Base-by-base conservation (phyloP, 2,888 invertebrate genomes). In the Stenoptilia bipunctidactyla region DNA sequence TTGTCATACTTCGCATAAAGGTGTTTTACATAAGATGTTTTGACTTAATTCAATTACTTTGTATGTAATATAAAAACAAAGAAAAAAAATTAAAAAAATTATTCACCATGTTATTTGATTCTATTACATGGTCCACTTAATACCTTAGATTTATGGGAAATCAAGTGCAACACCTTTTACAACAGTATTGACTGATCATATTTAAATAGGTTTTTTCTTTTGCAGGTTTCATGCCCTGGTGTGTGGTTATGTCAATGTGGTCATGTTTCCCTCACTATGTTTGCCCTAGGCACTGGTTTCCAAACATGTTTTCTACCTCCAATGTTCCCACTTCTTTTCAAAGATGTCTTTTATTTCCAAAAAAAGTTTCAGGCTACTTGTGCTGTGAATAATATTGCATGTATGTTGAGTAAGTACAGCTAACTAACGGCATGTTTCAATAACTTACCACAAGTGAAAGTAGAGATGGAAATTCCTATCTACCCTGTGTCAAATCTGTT, bases 191-290 rank as follows among this genome's bases (percentile, higher is more conserved):
- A n/a, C n/a, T n/a, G n/a, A n/a, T n/a, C n/a, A n/a, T n/a, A n/a
- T n/a, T n/a, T n/a, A n/a, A n/a, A n/a, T n/a, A n/a, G n/a, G 6
- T 30, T 10, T 30, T 10, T 4, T 30, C 3, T 6, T 30, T 56
- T 66, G 6, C 52, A 91, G 91, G 87, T 93, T 15, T 89, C 91
- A 41, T 93, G 93, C 65, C 93, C 93, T n/a, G 94, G 94, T 25
- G 93, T 93, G 10, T 93, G 92, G 91, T 73, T 94, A 20, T 92
- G 92, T 56, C 89, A 91, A 45, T 90, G 90, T 66, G 93, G 93
- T n/a, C 87, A 89, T 56, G 86, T 92, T 6, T 90, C 90, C 5
- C 73, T 93, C 15, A 88, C 89, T 46, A 82, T 93, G 27, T 87
- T 86, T 49, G 85, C 90, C 39, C 79, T 94, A 36, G 90, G 90